Percentiles rank a stretch among this genome's conserved stretches.
Conservation (phyloP, 2,113 vertebrate genomes). For the Willisornis vidua region DNA sequence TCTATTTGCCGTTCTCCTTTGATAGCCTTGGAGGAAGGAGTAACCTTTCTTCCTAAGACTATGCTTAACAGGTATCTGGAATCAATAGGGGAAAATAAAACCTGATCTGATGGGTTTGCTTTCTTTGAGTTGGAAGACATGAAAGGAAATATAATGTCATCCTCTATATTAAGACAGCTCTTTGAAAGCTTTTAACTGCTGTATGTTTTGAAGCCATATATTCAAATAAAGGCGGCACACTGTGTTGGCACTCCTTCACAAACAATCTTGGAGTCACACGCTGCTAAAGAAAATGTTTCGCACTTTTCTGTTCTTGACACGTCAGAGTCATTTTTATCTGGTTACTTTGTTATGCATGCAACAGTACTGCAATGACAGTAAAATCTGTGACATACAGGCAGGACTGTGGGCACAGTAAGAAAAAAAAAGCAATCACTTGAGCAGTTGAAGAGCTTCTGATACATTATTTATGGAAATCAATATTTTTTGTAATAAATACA, state of each 20-base stretch:
- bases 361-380: not conserved
- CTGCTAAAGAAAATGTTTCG: constrained; percentile 12
- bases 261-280: not conserved
- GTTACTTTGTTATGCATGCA: constrained; percentile 18
- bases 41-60: not conserved
- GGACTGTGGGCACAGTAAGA: not conserved
- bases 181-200: constrained; percentile 1
- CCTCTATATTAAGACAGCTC: not conserved
- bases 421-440: not conserved
- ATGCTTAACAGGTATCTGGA: not conserved
- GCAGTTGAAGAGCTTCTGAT: not conserved
- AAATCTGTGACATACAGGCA: not conserved
- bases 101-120: not conserved
- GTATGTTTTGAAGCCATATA: not conserved
- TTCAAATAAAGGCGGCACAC: not conserved
- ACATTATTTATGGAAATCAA: constrained; percentile 20
- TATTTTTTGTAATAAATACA: constrained; percentile 17
- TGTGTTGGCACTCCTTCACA: not conserved
- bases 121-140: not conserved
- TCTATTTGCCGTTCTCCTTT: not conserved
- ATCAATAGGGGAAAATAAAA: constrained; percentile 8
- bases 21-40: not conserved
- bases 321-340: constrained; percentile 4
- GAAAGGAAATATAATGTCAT: not conserved
- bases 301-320: not conserved